Base-by-base conservation (phyloP, 1,140 invertebrate genomes). In the Papilio dardanus region DNA sequence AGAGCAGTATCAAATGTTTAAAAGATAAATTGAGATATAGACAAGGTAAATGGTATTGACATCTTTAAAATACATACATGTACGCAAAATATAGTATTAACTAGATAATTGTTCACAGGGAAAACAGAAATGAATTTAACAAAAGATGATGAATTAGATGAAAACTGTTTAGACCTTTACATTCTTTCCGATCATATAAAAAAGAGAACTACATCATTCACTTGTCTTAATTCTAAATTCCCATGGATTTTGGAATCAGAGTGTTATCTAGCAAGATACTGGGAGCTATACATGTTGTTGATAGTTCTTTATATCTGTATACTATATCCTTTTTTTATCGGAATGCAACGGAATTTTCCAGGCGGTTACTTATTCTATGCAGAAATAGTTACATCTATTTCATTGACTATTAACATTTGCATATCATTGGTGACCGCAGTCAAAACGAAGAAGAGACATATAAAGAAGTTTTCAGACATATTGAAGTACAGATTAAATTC, bases 1-100 rank as follows among this genome's bases (percentile, higher is more conserved):
- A 89, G 71, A 92, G 90, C 65, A 93, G 90, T 71, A 93, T 93
- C 16, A 93, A 91, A 85, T 90, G 91, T 78, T 83, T 93, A n/a
- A 93, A 93, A 79, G 88, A 93, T 67, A 92, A 86, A 81, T 78
- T 93, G 75, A 84, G 91, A 81, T 93, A 86, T 42, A 77, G 88
- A 71, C 91, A 92, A 90, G 91, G 91, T 90, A 81, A 76, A 24
- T 35, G 19, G 8, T 19, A 30, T 10, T 76, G 14, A 35, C 14
- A 62, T 33, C 28, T 62, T 33, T 62, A 50, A 19, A 46, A 4
- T 21, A 3, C 8, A 3, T 62, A 62, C n/a, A n/a, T 28, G 28
- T 28, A 62, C 3, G 2, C 3, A 30, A 30, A 62, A 28, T 3
- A 50, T 3, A 62, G 12, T 1, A 19, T 7, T 78, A 58, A 68